These are phyloP conservation scores for Ennomos erosarius DNA, from an alignment of 2,888 invertebrate genomes.

Conservation along the genomic window DNA sequence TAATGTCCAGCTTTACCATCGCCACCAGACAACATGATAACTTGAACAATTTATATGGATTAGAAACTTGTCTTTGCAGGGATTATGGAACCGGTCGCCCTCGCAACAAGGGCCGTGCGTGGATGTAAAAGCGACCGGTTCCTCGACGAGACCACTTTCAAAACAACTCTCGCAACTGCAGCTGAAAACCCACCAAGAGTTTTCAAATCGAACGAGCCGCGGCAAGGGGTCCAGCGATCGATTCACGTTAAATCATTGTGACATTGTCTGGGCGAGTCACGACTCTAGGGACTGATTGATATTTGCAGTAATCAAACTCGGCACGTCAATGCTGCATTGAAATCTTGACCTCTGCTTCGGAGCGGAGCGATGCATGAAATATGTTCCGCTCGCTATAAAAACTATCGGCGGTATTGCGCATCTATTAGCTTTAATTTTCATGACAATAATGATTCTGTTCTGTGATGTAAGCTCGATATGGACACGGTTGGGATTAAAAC, in stretches of 20 bases:
- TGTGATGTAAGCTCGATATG: no score
- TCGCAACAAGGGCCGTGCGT: slow-evolving; percentile 20
- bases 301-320: slow-evolving; percentile 17
- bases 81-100: slow-evolving; percentile 26
- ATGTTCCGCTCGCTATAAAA: neutral
- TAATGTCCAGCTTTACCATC: neutral
- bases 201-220: neutral
- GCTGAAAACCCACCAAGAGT: slow-evolving; percentile 12
- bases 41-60: slow-evolving; percentile 2
- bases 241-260: slow-evolving; percentile 16
- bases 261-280: slow-evolving; percentile 17
- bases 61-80: slow-evolving; percentile 28
- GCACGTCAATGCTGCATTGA: slow-evolving; percentile 15
- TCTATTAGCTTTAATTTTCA: no score
- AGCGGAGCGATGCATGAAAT: neutral
- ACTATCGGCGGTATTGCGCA: no score
- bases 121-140: slow-evolving; percentile 10
- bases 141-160: slow-evolving; percentile 25
- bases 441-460: no score
- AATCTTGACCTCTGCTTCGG: slow-evolving; percentile 12
- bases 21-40: neutral
- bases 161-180: slow-evolving; percentile 33
- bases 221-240: neutral
- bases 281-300: slow-evolving; percentile 12
- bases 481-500: no score